Percentiles rank a stretch among this genome's conserved stretches.
Evolutionary conservation across 2,113 vertebrate genomes (phyloP).

Genomic region (Turdus rufiventris): DNA sequence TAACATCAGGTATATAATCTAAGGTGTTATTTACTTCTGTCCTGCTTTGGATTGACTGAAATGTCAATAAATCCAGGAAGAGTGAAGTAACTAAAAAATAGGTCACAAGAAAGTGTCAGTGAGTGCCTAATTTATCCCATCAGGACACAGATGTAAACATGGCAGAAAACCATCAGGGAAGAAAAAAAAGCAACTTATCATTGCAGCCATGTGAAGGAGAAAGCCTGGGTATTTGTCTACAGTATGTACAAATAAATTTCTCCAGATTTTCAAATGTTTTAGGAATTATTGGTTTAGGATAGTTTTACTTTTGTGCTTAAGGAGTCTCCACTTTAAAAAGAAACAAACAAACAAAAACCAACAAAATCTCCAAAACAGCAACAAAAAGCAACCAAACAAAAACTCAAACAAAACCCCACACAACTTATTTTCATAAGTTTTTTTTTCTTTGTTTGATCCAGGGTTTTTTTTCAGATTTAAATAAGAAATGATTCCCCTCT

Average conservation of each 20-base stretch:
- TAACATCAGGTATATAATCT: neutral
- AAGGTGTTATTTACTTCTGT: neutral
- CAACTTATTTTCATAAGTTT: neutral
- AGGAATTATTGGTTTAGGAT: neutral
- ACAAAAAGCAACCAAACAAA: rapidly evolving
- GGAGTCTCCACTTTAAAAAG: neutral
- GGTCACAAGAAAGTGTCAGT: neutral
- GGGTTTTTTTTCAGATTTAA: neutral
- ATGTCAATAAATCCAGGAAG: neutral
- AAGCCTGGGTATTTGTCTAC: neutral
- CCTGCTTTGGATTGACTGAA: neutral
- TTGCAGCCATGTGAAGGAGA: neutral
- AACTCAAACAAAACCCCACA: rapidly evolving
- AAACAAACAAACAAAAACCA: neutral
- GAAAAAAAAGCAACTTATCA: neutral
- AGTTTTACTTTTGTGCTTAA: neutral
- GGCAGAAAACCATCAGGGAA: neutral
- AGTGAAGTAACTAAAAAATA: neutral
- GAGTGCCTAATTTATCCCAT: neutral
- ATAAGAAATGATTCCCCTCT: neutral
- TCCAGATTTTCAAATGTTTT: neutral
- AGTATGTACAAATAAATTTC: neutral
- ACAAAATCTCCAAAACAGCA: neutral
- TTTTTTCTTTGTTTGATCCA: neutral
- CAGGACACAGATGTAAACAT: neutral